Base-by-base conservation (phyloP, 2,797 vertebrate genomes). In the Molossus molossus region DNA sequence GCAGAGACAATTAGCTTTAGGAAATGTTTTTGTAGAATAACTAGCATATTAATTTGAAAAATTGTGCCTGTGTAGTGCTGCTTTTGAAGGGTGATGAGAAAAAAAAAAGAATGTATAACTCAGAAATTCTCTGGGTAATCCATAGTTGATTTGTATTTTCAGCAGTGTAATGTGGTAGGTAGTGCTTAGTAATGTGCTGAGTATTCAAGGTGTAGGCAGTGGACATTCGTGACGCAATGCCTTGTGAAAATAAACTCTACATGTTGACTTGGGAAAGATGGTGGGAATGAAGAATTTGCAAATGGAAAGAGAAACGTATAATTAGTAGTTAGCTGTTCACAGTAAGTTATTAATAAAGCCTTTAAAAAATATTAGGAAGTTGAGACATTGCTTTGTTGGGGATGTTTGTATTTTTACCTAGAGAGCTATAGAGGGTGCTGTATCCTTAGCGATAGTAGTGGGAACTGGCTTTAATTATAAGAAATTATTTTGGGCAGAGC, bases 361-460 rank as follows among this genome's bases (percentile, higher is more conserved):
- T 88, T 90, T 70, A 65, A 58, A 40, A 84, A 9, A 1, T 58
- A n/a, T 48, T 93, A n/a, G 67, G 72, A 88, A 81, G 72, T 82
- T 88, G 40, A 82, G 25, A 65, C 21, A 55, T 0, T 92, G 89
- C 23, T 93, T 64, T 77, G 90, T 58, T 88, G 79, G 11, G 87
- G 84, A 65, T 92, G 58, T 48, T 82, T 94, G 80, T 55, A 53
- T 67, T 96, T 96, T 85, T 92, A 77, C 45, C 64, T 90, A 40
- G 40, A 95, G 70, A 94, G 82, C 97, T 96, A 82, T 96, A 97
- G 97, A 96, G 96, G 96, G 96, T 77, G 96, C 96, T 97, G 0
- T 96, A 81, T 58, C 90, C 77, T 94, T 94, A 91, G 75, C 12
- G 89, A 96, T 76, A 91, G 20, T 89, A 77, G 67, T 87, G 55